Evolutionary conservation across 23 tunicate genomes (phyloP).

Genomic region (Styela clava): DNA sequence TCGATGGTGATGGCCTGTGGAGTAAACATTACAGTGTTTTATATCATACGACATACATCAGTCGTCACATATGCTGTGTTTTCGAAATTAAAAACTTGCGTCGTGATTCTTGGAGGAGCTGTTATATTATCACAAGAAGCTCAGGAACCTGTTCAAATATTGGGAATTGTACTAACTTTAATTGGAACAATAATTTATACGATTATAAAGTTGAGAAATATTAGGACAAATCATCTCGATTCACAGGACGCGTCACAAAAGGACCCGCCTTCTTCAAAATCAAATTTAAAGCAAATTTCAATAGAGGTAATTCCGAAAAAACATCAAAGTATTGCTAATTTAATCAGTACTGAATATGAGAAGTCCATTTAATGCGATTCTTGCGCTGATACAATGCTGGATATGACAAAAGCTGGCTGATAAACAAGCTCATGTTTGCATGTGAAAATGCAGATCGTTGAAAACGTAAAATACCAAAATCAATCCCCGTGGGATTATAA

Average conservation of each 20-base stretch:
- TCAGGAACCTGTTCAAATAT: conserved; percentile 23
- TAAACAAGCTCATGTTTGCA: too few species aligned
- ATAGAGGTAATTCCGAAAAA: not conserved
- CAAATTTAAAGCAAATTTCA: not conserved
- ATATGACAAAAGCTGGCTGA: too few species aligned
- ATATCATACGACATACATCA: conserved; percentile 49
- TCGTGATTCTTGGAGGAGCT: conserved; percentile 30
- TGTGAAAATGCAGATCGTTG: too few species aligned
- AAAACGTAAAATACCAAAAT: too few species aligned
- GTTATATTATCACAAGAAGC: conserved; percentile 26
- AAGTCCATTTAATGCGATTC: not conserved
- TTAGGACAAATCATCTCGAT: not conserved
- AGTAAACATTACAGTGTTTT: conserved; percentile 51
- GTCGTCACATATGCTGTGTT: conserved; percentile 67
- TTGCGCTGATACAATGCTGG: too few species aligned
- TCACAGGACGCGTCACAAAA: not conserved
- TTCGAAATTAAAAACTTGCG: conserved; percentile 57
- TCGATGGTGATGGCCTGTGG: conserved; percentile 43
- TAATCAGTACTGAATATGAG: not conserved
- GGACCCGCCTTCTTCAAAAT: not conserved
- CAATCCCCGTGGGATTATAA: too few species aligned
- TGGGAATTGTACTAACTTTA: conserved; percentile 36
- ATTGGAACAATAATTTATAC: conserved; percentile 45
- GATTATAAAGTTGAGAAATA: not conserved
- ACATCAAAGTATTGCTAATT: not conserved